These are phyloP conservation scores for Coryphaenoides rupestris DNA, from an alignment of 2,113 vertebrate species.

Conservation along the genomic window DNA sequence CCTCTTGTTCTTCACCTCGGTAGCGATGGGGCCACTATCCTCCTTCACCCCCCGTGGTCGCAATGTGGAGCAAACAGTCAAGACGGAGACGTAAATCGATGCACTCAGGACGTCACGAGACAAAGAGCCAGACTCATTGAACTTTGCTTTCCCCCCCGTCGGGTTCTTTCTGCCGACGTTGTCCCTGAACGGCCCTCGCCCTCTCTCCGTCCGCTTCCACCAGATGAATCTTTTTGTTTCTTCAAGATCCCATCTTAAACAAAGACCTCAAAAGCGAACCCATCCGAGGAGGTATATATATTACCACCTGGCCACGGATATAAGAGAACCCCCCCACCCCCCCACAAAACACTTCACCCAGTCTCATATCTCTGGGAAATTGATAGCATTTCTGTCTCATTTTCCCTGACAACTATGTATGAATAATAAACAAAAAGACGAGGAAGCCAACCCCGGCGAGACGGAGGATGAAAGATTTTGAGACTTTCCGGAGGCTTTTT, in stretches of 20 bases:
- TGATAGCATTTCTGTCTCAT: constrained; percentile 21
- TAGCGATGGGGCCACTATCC: no score
- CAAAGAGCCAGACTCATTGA: no score
- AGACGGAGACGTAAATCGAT: no score
- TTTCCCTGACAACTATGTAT: constrained; percentile 30
- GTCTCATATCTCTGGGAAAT: constrained; percentile 4
- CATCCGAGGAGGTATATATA: neutral
- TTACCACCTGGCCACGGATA: constrained; percentile 12
- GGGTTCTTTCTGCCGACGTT: neutral
- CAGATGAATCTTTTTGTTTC: constrained; percentile 10
- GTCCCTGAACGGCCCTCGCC: neutral
- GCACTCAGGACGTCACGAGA: no score
- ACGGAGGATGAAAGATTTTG: constrained; percentile 14
- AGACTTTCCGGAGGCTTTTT: constrained; percentile 27
- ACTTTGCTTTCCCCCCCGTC: no score
- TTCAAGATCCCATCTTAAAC: neutral
- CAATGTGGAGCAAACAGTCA: no score
- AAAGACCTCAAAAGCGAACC: neutral
- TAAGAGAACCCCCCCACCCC: constrained; percentile 1
- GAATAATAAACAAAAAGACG: constrained; percentile 51
- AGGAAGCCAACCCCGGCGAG: constrained; percentile 10
- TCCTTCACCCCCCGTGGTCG: no score
- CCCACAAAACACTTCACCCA: neutral
- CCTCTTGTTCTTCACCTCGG: neutral
- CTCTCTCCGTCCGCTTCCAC: neutral